Base-by-base conservation (phyloP, 2,888 invertebrate genomes). In the Drosophila niveifrons region DNA sequence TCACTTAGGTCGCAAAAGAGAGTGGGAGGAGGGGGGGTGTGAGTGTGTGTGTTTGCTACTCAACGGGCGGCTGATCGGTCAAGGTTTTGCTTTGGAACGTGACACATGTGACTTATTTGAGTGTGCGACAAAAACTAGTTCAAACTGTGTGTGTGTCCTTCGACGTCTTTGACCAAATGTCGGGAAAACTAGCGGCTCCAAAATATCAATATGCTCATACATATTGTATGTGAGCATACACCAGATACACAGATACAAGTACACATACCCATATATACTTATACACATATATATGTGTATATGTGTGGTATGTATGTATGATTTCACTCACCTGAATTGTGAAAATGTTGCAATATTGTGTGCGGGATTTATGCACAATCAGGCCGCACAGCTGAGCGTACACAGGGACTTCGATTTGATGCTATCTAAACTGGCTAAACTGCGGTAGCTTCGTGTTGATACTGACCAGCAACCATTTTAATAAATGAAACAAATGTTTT, bases 321-420 rank as follows among this genome's bases (percentile, higher is more conserved):
- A 67, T 78, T 77, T 78, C 78, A 80, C 78, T 81, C 56, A 87
- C 78, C 78, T 65, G 74, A 76, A 80, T 65, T 76, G 70, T 74
- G 77, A 78, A 78, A 82, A 81, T 84, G 73, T 88, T 81, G 82
- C 76, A 79, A 84, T 87, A 69, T 87, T 66, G 72, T 72, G 61
- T 72, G 46, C 36, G 66, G 57, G 53, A 41, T 61, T 47, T 50
- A 48, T 56, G 62, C 74, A 78, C 69, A 74, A 47, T 69, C 64
- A 61, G 59, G 65, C 64, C 64, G 59, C 52, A 48, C 17, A 57
- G 63, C 51, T 72, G 48, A 48, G 29, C 39, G 47, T 56, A 64
- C 59, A 59, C 65, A 41, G 41, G 18, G 34, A 28, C 18, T 51
- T 59, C 18, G 61, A 56, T 72, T 75, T 67, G 55, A 23, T 71